These are phyloP conservation scores for Trichomalopsis sarcophagae DNA, from an alignment of 1,140 invertebrate genomes.

Conservation along the genomic window DNA sequence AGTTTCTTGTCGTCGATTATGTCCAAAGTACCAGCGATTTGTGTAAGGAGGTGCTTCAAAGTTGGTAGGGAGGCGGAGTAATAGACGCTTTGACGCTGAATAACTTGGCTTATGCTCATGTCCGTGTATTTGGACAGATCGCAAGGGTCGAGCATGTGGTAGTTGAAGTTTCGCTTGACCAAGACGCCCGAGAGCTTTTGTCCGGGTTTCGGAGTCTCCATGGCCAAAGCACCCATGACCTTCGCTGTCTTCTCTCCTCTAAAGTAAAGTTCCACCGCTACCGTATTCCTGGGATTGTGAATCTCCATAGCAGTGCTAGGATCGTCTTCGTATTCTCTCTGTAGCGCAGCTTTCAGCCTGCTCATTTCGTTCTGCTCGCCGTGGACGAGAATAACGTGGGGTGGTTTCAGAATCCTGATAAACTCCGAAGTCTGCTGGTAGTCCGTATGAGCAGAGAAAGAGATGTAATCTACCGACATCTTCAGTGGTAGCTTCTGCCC, in stretches of 20 bases:
- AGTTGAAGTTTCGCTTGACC: conserved; percentile 98
- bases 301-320: conserved; percentile 91
- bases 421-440: conserved; percentile 99
- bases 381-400: conserved; percentile 97
- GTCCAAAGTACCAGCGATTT: conserved; percentile 89
- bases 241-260: conserved; percentile 98
- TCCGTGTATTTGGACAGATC: conserved; percentile 98
- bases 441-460: conserved; percentile 99
- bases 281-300: conserved; percentile 97
- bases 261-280: conserved; percentile 94
- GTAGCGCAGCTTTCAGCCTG: conserved; percentile 93
- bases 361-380: conserved; percentile 99
- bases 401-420: conserved; percentile 93
- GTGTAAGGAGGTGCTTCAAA: conserved; percentile 88
- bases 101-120: conserved; percentile 93
- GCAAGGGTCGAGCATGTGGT: conserved; percentile 92
- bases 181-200: conserved; percentile 92
- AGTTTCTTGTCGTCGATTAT: conserved; percentile 84
- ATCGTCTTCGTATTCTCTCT: conserved; percentile 95
- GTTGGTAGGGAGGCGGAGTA: conserved; percentile 87
- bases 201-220: conserved; percentile 86
- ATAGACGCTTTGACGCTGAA: conserved; percentile 91
- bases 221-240: conserved; percentile 94
- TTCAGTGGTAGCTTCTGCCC: conserved; percentile 97
- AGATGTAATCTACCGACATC: conserved; percentile 99